Conservation (phyloP, 2,797 vertebrate species). For the Coccyzus lansbergi region DNA sequence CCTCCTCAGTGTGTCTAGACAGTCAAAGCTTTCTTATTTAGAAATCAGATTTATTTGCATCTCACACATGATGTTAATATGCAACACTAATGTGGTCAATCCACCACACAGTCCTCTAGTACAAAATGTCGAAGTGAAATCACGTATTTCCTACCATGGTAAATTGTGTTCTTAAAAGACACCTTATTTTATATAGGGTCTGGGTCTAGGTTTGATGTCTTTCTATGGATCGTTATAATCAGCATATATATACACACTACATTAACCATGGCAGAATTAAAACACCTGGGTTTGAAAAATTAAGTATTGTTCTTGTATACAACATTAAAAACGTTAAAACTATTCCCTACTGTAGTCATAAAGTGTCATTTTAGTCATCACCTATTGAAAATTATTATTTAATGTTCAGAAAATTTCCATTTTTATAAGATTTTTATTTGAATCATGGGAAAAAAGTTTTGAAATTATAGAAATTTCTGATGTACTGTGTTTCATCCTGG, state of each 20-base stretch:
- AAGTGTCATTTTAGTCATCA: not conserved
- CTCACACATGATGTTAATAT: not conserved
- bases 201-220: rapidly evolving
- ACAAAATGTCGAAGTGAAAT: not conserved
- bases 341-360: not conserved
- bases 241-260: not conserved
- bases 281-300: not conserved
- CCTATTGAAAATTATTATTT: not conserved
- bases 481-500: not conserved
- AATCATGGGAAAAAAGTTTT: not conserved
- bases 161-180: not conserved
- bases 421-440: not conserved
- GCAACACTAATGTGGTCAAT: not conserved
- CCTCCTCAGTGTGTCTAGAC: not conserved
- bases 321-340: not conserved
- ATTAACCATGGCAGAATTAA: not conserved
- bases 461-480: not conserved
- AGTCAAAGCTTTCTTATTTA: not conserved
- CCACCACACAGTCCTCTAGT: not conserved
- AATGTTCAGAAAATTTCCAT: not conserved
- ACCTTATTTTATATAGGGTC: not conserved
- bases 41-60: not conserved
- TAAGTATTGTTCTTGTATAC: not conserved
- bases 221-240: not conserved
- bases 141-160: not conserved